Evolutionary conservation across 2,888 invertebrate genomes (phyloP), one percentile per base, ranked within the genome.

Genomic region (Erannis defoliaria): DNA sequence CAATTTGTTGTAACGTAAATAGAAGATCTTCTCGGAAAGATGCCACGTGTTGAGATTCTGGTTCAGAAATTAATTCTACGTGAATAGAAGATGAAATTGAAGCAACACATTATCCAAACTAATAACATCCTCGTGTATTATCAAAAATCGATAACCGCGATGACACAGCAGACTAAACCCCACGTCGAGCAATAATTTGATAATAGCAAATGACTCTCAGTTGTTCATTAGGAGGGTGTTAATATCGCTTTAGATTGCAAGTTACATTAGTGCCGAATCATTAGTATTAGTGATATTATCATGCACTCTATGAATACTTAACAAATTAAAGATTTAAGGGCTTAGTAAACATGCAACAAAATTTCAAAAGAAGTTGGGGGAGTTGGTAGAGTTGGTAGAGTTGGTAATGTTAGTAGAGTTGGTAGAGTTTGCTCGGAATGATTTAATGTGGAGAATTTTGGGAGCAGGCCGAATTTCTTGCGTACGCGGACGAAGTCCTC

Each of bases 231-330:
- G 26, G 16, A 42, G 54, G 54, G 45, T 54, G 54, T 45, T 54
- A 45, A 45, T 82, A 86, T 83, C 79, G 79, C 81, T 82, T 82
- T 77, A 73, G 78, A 82, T 81, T 80, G 77, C 77, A 77, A 77
- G 75, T 38, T 6, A 69, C 72, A 75, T 67, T 62, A 74, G 16
- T 51, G 29, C 16, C 18, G 51, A 51, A 31, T 51, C 50, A 50
- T 50, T 50, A 26, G 49, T 8, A 19, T 33, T 46, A 14, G n/a
- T n/a, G n/a, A n/a, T n/a, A n/a, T n/a, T 21, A 6, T 18, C 29
- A 45, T 21, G 16, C 35, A n/a, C 1, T n/a, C 6, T 46, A 16
- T 18, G 18, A 31, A 18, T 9, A 23, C 5, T 23, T 2, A 8
- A n/a, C 23, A 10, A 12, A n/a, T 12, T 14, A 23, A 23, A 2